Conservation (phyloP, 1,140 invertebrate genomes). For the Ruditapes philippinarum region DNA sequence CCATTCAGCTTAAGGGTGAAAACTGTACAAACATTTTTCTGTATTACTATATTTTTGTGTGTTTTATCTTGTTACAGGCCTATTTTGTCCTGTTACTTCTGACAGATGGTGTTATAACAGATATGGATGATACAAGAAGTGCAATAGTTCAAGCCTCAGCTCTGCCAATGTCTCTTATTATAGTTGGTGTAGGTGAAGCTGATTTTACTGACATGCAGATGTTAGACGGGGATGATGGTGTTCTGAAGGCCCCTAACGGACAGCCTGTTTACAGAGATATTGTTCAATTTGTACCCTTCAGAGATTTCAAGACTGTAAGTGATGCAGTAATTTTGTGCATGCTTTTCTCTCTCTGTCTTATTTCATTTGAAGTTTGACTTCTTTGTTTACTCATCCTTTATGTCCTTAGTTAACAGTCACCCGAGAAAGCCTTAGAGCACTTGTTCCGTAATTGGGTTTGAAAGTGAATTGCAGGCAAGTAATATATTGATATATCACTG, state of each 20-base stretch:
- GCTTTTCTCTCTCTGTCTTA: not conserved
- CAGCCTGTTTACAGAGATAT: conserved; percentile 88
- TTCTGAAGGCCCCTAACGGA: conserved; percentile 84
- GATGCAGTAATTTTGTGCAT: conserved; percentile 12
- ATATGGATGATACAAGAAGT: conserved; percentile 90
- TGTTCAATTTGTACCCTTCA: conserved; percentile 89
- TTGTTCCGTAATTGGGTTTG: too few species aligned
- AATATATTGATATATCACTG: too few species aligned
- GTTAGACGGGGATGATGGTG: conserved; percentile 88
- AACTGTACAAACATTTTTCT: too few species aligned
- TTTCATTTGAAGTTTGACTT: too few species aligned
- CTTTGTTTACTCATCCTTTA: too few species aligned
- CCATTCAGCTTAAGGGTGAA: too few species aligned
- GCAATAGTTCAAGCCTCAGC: conserved; percentile 88
- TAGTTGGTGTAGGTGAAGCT: conserved; percentile 89
- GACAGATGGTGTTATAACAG: conserved; percentile 91
- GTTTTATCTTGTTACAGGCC: conserved; percentile 80
- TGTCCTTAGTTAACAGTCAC: too few species aligned
- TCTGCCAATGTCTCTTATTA: conserved; percentile 90
- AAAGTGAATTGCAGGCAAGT: too few species aligned
- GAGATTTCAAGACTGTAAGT: conserved; percentile 86
- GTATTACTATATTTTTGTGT: too few species aligned
- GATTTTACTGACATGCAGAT: conserved; percentile 89
- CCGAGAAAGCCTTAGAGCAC: too few species aligned
- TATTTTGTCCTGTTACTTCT: conserved; percentile 91